These are phyloP conservation scores for Helicoverpa zea DNA, from an alignment of 1,140 invertebrate species.

Conservation along the genomic window DNA sequence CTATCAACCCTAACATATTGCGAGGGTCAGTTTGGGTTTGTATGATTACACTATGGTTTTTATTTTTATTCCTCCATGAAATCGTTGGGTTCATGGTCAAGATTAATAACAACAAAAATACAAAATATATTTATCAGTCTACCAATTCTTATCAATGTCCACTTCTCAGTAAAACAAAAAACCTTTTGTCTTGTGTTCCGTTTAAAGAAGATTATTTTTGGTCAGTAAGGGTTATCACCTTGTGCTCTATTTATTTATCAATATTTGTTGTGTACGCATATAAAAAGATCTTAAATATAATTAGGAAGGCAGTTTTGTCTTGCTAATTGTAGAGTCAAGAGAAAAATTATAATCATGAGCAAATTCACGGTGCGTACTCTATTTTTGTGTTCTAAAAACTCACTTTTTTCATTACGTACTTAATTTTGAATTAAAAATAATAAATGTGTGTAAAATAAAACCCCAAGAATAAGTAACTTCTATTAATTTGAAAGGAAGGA, in stretches of 20 bases:
- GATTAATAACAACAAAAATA: background rate
- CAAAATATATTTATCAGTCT: background rate
- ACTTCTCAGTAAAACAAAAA: too few relatives aligned
- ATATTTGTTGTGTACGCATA: constrained; percentile 41
- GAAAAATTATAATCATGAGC: constrained; percentile 47
- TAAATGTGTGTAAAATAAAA: background rate
- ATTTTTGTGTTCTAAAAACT: background rate
- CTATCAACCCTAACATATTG: too few relatives aligned
- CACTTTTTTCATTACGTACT: background rate
- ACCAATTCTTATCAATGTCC: too few relatives aligned
- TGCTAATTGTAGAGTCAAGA: background rate
- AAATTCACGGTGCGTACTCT: constrained; percentile 54
- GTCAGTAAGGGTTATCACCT: constrained; percentile 25
- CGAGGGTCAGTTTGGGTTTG: too few relatives aligned
- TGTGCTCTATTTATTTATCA: constrained; percentile 30
- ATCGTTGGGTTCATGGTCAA: constrained; percentile 1
- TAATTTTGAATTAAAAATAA: background rate
- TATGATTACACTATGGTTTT: too few relatives aligned
- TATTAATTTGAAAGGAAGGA: too few relatives aligned
- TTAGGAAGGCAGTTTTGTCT: constrained; percentile 24
- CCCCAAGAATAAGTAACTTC: too few relatives aligned
- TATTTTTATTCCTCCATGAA: too few relatives aligned
- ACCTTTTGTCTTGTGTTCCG: too few relatives aligned
- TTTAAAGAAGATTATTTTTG: too few relatives aligned
- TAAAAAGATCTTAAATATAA: constrained; percentile 32